These are phyloP conservation scores for Caenorhabditis zanzibari DNA, from an alignment of 2,888 invertebrate genomes.

Conservation along the genomic window DNA sequence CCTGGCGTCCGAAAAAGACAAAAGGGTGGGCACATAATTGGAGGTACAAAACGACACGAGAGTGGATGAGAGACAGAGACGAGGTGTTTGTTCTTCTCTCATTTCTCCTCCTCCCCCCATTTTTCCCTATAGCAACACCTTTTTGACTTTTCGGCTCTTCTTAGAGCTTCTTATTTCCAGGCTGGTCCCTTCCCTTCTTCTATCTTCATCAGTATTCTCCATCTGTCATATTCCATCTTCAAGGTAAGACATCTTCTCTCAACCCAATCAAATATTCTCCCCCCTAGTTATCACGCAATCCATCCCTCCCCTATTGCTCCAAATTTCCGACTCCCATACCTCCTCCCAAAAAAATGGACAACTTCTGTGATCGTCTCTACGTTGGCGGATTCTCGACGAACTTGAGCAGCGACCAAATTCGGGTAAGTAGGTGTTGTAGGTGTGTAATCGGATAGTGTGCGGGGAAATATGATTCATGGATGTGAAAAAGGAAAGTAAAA, in stretches of 20 bases:
- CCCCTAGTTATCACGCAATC: constrained; percentile 53
- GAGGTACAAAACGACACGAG: constrained; percentile 44
- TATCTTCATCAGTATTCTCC: not conserved
- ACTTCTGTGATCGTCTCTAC: constrained; percentile 61
- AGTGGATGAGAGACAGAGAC: not conserved
- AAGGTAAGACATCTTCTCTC: not conserved
- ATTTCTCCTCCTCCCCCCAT: not conserved
- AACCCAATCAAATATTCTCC: constrained; percentile 36
- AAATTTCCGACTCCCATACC: not conserved
- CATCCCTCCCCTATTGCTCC: not conserved
- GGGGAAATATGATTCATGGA: constrained; percentile 29
- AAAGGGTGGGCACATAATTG: constrained; percentile 43
- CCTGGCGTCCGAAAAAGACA: constrained; percentile 7
- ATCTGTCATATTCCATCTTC: not conserved
- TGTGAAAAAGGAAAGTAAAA: constrained; percentile 1
- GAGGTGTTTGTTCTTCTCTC: constrained; percentile 30
- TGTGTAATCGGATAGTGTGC: constrained; percentile 40
- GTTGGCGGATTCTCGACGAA: constrained; percentile 64
- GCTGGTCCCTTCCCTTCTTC: not conserved
- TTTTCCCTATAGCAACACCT: constrained; percentile 47
- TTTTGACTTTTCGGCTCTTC: constrained; percentile 16
- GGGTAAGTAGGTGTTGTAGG: constrained; percentile 45
- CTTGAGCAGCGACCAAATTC: constrained; percentile 54
- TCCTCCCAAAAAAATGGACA: constrained; percentile 24
- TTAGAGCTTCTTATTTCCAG: constrained; percentile 26